phyloP scores from a whole-genome alignment of 23 tunicate genomes.

The Diplosoma virens region DNA sequence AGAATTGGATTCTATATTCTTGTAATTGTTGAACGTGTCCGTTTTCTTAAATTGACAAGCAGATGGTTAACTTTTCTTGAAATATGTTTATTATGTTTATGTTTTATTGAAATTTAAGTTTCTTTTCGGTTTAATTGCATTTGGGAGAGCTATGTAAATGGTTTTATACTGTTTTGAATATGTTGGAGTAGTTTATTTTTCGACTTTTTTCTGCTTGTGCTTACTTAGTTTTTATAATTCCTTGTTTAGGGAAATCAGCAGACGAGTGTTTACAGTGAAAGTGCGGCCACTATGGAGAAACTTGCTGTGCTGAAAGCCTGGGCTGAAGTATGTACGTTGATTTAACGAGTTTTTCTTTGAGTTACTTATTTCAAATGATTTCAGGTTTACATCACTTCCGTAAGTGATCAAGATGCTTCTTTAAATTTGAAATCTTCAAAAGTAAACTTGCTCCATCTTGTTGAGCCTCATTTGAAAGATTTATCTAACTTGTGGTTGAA shows the following conservation, averaged over 20 bases:
- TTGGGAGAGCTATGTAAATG: background rate
- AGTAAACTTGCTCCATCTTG: constrained; percentile 53
- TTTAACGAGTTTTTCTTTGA: too few relatives aligned
- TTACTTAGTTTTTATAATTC: background rate
- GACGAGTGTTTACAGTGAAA: constrained; percentile 59
- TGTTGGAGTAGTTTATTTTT: background rate
- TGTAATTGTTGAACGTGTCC: too few relatives aligned
- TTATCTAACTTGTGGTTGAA: constrained; percentile 62
- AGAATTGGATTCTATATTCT: too few relatives aligned
- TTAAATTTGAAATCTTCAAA: background rate
- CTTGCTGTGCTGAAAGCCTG: constrained; percentile 87
- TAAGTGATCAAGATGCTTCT: background rate
- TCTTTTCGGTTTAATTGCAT: too few relatives aligned
- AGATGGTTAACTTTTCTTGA: too few relatives aligned
- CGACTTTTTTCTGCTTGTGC: background rate
- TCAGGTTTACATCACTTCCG: constrained; percentile 62
- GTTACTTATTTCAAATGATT: too few relatives aligned
- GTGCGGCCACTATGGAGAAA: constrained; percentile 80
- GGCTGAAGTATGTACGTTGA: constrained; percentile 87
- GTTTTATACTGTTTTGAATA: background rate
- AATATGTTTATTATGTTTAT: too few relatives aligned
- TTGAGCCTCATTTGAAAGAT: constrained; percentile 65
- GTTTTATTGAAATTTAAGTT: too few relatives aligned
- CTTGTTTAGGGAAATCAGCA: background rate
- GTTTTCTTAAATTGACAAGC: too few relatives aligned